These are phyloP conservation scores for Rhizomys pruinosus DNA, from an alignment of 2,113 vertebrate genomes.

Conservation along the genomic window DNA sequence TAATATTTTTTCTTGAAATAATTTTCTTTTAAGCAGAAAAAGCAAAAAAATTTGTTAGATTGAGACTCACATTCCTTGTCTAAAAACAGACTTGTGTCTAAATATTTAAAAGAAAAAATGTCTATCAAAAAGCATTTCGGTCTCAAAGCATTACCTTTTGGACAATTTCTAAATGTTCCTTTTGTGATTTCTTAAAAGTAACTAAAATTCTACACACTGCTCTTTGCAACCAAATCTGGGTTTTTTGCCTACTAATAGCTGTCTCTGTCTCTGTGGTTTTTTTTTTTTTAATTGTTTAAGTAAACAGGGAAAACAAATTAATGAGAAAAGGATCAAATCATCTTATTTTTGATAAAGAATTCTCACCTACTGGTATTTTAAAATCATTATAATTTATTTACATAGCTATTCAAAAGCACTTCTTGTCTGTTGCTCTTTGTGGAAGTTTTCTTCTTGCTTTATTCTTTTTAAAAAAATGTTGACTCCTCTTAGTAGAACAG, in stretches of 20 bases:
- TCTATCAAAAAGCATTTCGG: constrained; percentile 61
- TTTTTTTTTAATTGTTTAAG: constrained; percentile 62
- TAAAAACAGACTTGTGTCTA: constrained; percentile 36
- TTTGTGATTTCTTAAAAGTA: not conserved
- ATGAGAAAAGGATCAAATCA: constrained; percentile 72
- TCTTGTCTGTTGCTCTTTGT: constrained; percentile 82
- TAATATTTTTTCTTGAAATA: constrained; percentile 54
- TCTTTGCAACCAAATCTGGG: constrained; percentile 61
- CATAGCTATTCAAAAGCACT: constrained; percentile 78
- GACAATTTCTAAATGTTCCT: constrained; percentile 52
- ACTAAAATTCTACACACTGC: constrained; percentile 29
- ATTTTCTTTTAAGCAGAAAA: constrained; percentile 71
- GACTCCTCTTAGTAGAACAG: constrained; percentile 55
- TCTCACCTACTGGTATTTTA: constrained; percentile 80
- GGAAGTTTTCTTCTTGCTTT: constrained; percentile 77
- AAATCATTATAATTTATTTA: constrained; percentile 82
- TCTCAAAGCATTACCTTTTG: constrained; percentile 49
- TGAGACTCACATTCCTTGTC: not conserved
- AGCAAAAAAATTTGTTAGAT: not conserved
- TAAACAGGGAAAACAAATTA: constrained; percentile 74
- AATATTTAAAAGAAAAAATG: constrained; percentile 38
- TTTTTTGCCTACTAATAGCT: constrained; percentile 44
- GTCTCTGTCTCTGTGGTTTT: constrained; percentile 23
- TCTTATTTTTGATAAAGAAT: constrained; percentile 80
- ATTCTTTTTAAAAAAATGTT: constrained; percentile 81